Evolutionary conservation across 2,113 vertebrate genomes (phyloP), one percentile per base, ranked within the genome.

Genomic region (Strix uralensis): DNA sequence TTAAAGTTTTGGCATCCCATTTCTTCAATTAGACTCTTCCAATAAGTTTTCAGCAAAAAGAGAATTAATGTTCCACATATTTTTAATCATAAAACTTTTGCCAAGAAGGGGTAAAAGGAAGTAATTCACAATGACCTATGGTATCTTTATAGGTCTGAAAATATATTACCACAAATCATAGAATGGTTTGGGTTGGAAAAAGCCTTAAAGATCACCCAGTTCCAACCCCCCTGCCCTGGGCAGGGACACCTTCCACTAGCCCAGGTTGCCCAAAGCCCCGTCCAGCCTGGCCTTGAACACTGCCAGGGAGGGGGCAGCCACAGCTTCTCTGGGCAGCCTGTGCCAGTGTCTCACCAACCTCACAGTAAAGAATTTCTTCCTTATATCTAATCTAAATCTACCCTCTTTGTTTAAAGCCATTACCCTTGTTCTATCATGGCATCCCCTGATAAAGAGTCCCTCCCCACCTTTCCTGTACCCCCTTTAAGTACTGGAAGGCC

Each of bases 11-110:
- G 96, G 91, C 92, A 70, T 90, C 65, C 32, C 4, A 0, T 84
- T 92, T 91, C 81, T 94, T 95, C 87, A 94, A 82, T 86, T 80
- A 58, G 71, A 80, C 75, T 65, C 51, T 95, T 91, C 63, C 62
- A 90, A 27, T 66, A 77, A 74, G 51, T 91, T 90, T 89, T 95
- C 87, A 97, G 62, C 26, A 95, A 81, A 93, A 63, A 0, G 32
- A 73, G 81, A 72, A 42, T 47, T 84, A 27, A 61, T 4, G 8
- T 52, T 75, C 73, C 74, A 73, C 8, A 1, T 79, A 89, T 46
- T 82, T 75, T 87, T 87, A 84, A 62, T 61, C 23, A 42, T 14
- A 90, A 63, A 87, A 61, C 19, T 51, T 94, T 38, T 66, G 42
- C 46, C 81, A 91, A 78, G 42, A 84, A 62, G 13, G 19, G 27